Percentiles rank a stretch among this genome's conserved stretches.
Conservation (phyloP, 2,888 invertebrate species). For the Ectemnius cavifrons region DNA sequence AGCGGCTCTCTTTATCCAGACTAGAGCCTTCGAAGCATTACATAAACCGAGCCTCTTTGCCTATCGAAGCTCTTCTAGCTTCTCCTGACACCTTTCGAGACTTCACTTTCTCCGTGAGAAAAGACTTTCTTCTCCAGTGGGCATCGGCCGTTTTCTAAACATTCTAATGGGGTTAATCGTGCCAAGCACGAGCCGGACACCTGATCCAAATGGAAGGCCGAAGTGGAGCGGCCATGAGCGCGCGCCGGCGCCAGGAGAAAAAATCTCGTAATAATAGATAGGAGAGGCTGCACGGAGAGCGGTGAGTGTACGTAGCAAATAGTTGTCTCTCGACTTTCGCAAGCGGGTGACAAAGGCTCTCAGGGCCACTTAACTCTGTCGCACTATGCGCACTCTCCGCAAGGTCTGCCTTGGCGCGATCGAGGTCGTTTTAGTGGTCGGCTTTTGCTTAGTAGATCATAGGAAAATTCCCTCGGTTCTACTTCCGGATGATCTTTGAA, state of each 20-base stretch:
- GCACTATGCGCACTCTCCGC: slow-evolving; percentile 35
- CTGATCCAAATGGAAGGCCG: slow-evolving; percentile 58
- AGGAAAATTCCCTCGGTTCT: slow-evolving; percentile 19
- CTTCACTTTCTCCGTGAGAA: not conserved
- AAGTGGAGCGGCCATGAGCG: slow-evolving; percentile 48
- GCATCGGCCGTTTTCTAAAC: not conserved
- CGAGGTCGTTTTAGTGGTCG: slow-evolving; percentile 48
- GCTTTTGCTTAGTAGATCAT: not conserved
- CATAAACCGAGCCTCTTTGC: slow-evolving; percentile 47
- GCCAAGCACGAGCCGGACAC: slow-evolving; percentile 48
- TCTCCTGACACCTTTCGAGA: not conserved
- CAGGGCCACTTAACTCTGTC: slow-evolving; percentile 60
- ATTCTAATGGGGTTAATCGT: slow-evolving; percentile 45
- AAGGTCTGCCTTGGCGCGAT: slow-evolving; percentile 64
- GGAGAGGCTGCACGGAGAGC: slow-evolving; percentile 45
- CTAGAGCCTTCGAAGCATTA: slow-evolving; percentile 50
- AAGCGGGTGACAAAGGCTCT: slow-evolving; percentile 61
- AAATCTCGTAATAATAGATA: slow-evolving; percentile 60
- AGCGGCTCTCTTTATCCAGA: slow-evolving; percentile 56
- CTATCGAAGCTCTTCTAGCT: slow-evolving; percentile 34
- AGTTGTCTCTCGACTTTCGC: slow-evolving; percentile 50
- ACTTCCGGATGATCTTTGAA: slow-evolving; percentile 24
- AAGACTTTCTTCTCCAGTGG: slow-evolving; percentile 12
- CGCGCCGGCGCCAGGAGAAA: slow-evolving; percentile 12
- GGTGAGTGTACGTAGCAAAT: slow-evolving; percentile 5